A percentile compares a stretch with the other conserved stretches of the same genome.
Conservation (phyloP, 2,888 invertebrate genomes). For the Girardia tigrina region DNA sequence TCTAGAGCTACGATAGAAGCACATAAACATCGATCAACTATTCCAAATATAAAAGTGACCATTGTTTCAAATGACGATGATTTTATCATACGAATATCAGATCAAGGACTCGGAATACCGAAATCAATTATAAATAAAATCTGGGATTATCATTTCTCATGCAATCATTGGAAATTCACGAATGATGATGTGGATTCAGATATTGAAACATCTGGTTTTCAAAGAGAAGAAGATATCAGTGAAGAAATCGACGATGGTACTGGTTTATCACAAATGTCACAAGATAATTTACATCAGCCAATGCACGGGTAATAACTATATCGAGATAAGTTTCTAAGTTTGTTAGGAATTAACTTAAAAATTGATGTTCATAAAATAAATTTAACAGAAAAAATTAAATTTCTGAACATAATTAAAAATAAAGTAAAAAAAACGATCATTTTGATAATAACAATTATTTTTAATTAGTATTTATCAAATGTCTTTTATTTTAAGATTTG, state of each 20-base stretch:
- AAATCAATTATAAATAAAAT: constrained; percentile 51
- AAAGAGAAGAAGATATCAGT: background rate
- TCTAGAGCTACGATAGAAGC: constrained; percentile 54
- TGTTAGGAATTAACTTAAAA: no score
- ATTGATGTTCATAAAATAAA: no score
- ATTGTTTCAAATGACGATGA: constrained; percentile 54
- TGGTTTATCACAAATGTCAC: background rate
- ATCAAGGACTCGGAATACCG: constrained; percentile 54
- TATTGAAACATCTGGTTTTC: background rate
- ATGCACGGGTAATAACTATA: background rate
- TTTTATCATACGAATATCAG: constrained; percentile 54
- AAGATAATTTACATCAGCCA: background rate
- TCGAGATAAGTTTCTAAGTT: no score
- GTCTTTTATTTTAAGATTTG: constrained; percentile 44
- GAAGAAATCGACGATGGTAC: background rate
- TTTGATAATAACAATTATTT: no score
- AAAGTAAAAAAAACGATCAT: no score
- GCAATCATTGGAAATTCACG: constrained; percentile 42
- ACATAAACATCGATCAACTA: constrained; percentile 40
- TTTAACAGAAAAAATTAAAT: no score
- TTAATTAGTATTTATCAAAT: no score
- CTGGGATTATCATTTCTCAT: constrained; percentile 54
- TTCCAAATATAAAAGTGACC: constrained; percentile 54
- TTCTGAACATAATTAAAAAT: no score
- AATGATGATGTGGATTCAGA: constrained; percentile 19